Evolutionary conservation across 1,140 invertebrate genomes (phyloP).

Genomic region (Cydia amplana): DNA sequence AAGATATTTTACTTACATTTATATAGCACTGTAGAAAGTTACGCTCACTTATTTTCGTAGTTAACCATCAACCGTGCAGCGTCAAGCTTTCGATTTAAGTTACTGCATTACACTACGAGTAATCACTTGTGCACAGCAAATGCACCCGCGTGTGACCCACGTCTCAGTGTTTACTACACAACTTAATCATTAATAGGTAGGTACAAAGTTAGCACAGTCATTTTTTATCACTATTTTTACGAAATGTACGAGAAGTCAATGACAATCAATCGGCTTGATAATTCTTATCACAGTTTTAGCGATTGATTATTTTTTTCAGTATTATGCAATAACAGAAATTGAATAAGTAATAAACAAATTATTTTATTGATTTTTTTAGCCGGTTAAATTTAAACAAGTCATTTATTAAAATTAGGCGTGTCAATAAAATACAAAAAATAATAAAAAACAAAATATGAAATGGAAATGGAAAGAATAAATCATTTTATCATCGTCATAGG

Average conservation of each 20-base stretch:
- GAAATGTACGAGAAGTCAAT: slow-evolving; percentile 15
- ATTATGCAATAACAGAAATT: not conserved
- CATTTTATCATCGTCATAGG: too few species aligned
- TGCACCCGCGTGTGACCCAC: not conserved
- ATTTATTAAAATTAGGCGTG: too few species aligned
- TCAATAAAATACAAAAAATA: too few species aligned
- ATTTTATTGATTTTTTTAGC: too few species aligned
- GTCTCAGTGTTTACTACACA: slow-evolving; percentile 3
- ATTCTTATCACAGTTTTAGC: slow-evolving; percentile 28
- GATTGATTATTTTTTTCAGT: not conserved
- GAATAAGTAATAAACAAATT: too few species aligned
- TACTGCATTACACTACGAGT: not conserved
- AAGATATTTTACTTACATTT: not conserved
- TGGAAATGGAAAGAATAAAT: too few species aligned
- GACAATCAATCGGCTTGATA: slow-evolving; percentile 7
- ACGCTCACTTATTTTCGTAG: not conserved
- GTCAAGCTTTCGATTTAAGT: not conserved
- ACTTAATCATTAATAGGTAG: slow-evolving; percentile 7
- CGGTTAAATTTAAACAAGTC: too few species aligned
- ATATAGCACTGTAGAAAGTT: too few species aligned
- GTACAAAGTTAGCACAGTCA: not conserved
- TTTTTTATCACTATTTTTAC: not conserved
- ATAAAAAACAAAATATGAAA: too few species aligned
- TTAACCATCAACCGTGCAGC: not conserved
- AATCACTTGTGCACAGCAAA: not conserved